These are phyloP conservation scores for Tenthredo notha DNA, from an alignment of 2,888 invertebrate species.

Conservation along the genomic window DNA sequence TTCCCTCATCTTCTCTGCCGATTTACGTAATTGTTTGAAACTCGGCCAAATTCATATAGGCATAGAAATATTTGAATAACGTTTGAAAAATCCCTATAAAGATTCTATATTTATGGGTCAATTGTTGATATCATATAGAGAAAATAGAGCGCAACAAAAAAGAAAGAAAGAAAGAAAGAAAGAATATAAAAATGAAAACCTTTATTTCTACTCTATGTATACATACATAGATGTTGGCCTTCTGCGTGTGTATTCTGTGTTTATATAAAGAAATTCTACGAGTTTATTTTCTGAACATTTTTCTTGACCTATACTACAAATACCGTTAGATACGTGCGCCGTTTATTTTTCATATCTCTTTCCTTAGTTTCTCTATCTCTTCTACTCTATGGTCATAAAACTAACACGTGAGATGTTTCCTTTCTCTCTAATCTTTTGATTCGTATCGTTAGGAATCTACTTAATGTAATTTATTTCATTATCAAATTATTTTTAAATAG, in stretches of 20 bases:
- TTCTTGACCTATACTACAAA: slow-evolving; percentile 21
- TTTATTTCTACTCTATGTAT: neutral
- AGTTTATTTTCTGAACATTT: neutral
- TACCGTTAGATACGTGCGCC: neutral
- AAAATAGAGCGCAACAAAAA: neutral
- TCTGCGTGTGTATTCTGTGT: neutral
- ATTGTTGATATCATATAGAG: neutral
- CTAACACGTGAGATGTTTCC: neutral
- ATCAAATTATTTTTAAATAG: neutral
- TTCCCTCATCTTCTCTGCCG: neutral
- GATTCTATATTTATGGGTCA: neutral
- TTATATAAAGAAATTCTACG: neutral
- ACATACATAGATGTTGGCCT: neutral
- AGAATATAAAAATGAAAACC: neutral
- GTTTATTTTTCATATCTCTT: neutral
- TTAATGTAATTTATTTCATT: neutral
- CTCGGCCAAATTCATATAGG: neutral
- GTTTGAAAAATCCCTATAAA: no score
- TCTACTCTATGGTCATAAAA: neutral
- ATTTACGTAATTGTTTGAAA: slow-evolving; percentile 27
- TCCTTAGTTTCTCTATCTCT: neutral
- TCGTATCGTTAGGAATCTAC: neutral
- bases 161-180: neutral
- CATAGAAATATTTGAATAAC: neutral
- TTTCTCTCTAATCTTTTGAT: neutral